Base-by-base conservation (phyloP, 2,888 invertebrate species). In the Dryomyza anilis region DNA sequence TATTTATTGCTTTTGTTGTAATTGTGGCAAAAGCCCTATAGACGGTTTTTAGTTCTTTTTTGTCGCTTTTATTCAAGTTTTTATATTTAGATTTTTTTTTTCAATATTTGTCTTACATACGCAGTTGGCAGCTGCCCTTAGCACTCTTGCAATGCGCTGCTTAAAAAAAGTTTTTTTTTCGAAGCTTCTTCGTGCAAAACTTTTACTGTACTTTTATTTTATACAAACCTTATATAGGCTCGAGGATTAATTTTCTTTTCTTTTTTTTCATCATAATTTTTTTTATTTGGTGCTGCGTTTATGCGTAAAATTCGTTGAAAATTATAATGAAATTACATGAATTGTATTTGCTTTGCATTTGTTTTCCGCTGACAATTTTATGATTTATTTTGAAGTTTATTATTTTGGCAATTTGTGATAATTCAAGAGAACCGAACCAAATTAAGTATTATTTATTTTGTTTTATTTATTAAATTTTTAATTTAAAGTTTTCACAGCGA, bases 201-300 rank as follows among this genome's bases (percentile, higher is more conserved):
- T 58, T 58, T 58, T 45, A 46, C 58, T 58, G 46, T 58, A n/a
- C 45, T 46, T 46, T 29, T 58, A 36, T 30, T 58, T 58, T 29
- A 30, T 46, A 46, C 46, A 14, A 46, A 58, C 58, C 46, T 58
- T 21, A 46, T 46, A 27, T 43, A 45, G 46, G 46, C 58, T 29
- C 19, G 21, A 46, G 46, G 45, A 46, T 58, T 58, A 57, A 58
- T 45, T 58, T 25, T 53, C 45, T n/a, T 2, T 2, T 39, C 39
- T 4, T 7, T 39, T n/a, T 39, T 3, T 7, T 39, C n/a, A 2
- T 39, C 27, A 10, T 23, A 14, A n/a, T 50, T 10, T 50, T n/a
- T 23, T 50, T 50, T 50, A 21, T 50, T 23, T 50, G n/a, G n/a
- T n/a, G n/a, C n/a, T n/a, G n/a, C n/a, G n/a, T n/a, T n/a, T n/a